These are phyloP conservation scores for Hofmannophila pseudospretella DNA, from an alignment of 2,888 invertebrate species.

Conservation along the genomic window DNA sequence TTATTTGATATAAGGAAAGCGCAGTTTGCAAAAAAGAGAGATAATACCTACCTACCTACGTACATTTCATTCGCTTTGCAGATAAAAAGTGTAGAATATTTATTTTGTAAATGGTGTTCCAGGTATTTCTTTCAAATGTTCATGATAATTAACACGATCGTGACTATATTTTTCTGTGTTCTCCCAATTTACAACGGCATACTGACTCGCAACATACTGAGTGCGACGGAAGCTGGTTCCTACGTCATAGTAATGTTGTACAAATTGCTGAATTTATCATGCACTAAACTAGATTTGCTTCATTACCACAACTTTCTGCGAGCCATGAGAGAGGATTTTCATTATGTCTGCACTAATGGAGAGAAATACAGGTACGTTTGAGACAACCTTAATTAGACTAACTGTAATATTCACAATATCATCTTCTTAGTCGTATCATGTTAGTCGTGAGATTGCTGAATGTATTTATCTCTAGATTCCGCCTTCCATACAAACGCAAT, in stretches of 20 bases:
- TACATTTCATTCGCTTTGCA: no score
- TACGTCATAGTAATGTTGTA: slow-evolving; percentile 40
- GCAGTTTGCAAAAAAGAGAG: background rate
- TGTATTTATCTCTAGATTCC: no score
- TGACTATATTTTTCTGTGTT: slow-evolving; percentile 13
- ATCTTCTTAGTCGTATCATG: no score
- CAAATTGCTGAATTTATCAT: slow-evolving; percentile 31
- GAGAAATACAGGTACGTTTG: slow-evolving; percentile 34
- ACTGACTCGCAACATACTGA: slow-evolving; percentile 24
- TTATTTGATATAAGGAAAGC: background rate
- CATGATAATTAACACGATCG: slow-evolving; percentile 4
- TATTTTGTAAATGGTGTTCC: no score
- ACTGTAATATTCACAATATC: no score
- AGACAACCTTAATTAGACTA: background rate
- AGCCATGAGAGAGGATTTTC: slow-evolving; percentile 38
- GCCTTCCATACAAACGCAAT: no score
- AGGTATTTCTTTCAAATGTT: no score
- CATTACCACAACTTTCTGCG: slow-evolving; percentile 33
- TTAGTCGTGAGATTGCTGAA: no score
- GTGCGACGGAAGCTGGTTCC: slow-evolving; percentile 37
- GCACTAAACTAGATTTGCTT: slow-evolving; percentile 28
- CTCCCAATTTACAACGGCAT: slow-evolving; percentile 28
- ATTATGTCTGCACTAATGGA: slow-evolving; percentile 35
- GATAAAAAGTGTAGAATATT: no score
- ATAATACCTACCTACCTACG: no score